Base-by-base conservation (phyloP, 2,797 vertebrate species). In the Peromyscus attwateri region DNA sequence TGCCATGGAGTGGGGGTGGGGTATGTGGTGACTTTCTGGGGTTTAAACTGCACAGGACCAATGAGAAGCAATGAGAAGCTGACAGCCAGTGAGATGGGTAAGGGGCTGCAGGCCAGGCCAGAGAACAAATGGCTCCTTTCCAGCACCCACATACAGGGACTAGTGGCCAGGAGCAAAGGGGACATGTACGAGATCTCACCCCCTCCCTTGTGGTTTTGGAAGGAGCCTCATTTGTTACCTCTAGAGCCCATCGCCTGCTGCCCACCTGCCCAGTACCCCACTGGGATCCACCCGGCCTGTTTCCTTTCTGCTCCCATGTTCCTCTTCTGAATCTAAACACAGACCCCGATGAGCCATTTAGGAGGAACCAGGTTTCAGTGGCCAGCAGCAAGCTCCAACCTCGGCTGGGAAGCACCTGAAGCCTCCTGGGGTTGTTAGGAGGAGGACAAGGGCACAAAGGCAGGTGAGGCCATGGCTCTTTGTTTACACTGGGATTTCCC, bases 271-370 rank as follows among this genome's bases (percentile, higher is more conserved):
- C 37, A 14, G 31, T n/a, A 31, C 27, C 60, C n/a, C 23, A 21
- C 60, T 1, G 85, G 34, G 40, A 27, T 68, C 66, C 57, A 62
- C 62, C 1, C 64, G 46, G 81, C 91, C 84, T 46, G 0, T 91
- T 91, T 75, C 37, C 25, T 66, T 92, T 89, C 89, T 49, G 73
- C 37, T 49, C 89, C 92, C 2, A 10, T 11, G 31, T 46, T 76
- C 75, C 34, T 75, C 64, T 83, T 93, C 46, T 81, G 91, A 85
- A 88, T 94, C 82, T 68, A 62, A 73, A 76, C 64, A 68, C 27
- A 55, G 92, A 49, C 55, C 57, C 57, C 0, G 0, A 31, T 40
- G n/a, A 6, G 7, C 62, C 89, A 71, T 84, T 79, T 29, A 81
- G 92, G 94, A 96, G 92, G 77, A 34, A 17, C n/a, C 2, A 2